Conservation (phyloP, 2,797 vertebrate genomes). For the Pseudochromis fuscus region DNA sequence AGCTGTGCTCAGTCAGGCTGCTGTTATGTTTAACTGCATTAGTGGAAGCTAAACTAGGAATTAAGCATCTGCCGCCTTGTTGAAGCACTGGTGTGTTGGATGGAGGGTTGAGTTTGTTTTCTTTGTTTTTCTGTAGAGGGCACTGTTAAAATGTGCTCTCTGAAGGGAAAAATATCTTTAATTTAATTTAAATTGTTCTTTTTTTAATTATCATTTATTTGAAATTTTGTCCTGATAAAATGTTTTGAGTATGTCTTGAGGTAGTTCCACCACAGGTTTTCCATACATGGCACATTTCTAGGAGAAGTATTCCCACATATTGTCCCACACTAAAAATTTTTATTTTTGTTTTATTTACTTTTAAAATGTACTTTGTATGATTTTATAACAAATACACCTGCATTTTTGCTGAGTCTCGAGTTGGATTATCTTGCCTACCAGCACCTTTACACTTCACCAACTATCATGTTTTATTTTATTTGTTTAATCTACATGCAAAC, state of each 20-base stretch:
- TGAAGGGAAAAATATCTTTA: not conserved
- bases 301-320: not conserved
- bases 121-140: slow-evolving; percentile 2
- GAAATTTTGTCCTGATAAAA: not conserved
- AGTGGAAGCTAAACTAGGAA: slow-evolving; percentile 29
- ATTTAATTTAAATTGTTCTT: too few species aligned
- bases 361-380: not conserved
- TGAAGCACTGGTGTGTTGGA: slow-evolving; percentile 10
- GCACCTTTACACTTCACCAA: not conserved
- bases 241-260: not conserved
- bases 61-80: slow-evolving; percentile 32
- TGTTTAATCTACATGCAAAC: not conserved
- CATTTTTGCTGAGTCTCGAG: too few species aligned
- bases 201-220: not conserved
- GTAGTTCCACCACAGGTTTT: slow-evolving; percentile 5
- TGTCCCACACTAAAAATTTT: not conserved
- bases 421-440: too few species aligned
- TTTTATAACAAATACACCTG: not conserved
- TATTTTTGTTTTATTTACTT: not conserved
- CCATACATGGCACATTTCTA: slow-evolving; percentile 22
- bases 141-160: slow-evolving; percentile 34
- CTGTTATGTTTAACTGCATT: slow-evolving; percentile 47
- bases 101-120: not conserved
- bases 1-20: slow-evolving; percentile 28
- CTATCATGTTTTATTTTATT: not conserved